Evolutionary conservation across 2,797 vertebrate species (phyloP), one percentile per base, ranked within the genome.

Genomic region (Falco naumanni): DNA sequence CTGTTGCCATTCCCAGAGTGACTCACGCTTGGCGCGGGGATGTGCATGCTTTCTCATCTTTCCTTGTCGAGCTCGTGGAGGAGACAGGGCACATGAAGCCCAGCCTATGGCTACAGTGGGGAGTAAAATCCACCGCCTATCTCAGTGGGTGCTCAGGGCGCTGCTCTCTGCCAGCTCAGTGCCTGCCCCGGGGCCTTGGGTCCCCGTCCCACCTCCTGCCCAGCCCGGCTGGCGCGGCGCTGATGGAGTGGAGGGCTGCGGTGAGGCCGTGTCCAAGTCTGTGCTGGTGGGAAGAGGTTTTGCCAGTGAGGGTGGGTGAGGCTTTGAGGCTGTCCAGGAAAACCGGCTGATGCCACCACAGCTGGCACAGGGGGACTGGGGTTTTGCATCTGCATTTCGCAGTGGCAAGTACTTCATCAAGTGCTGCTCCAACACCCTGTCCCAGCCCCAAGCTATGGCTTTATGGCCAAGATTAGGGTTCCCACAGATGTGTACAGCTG

Each of bases 101-200:
- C 41, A 69, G 33, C 29, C 41, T 0, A 0, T 51, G 26, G 19
- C 26, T 71, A 34, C 15, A 13, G 29, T 5, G 1, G 41, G 57
- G 24, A 39, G 29, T 9, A n/a, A 33, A 77, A 57, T 19, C 1
- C 6, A 5, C 34, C 1, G 1, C 0, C 0, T 2, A 19, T 24
- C 54, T 29, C 2, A 0, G 25, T 3, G 3, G 39, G 24, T 70
- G 43, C 64, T 72, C 39, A 16, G 72, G 64, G 51, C 9, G 31
- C 50, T 83, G 63, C 26, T 82, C 26, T 28, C 25, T 6, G 17
- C 47, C 47, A 22, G 47, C 41, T 29, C 33, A 10, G 12, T 0
- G 1, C 54, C 11, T 0, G 2, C 8, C 39, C n/a, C 2, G 16
- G 31, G 51, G 29, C 37, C 28, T 64, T 5, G 2, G 5, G 4